Evolutionary conservation across 2,888 invertebrate species (phyloP), one percentile per base, ranked within the genome.

Genomic region (Pyrrhia umbra): DNA sequence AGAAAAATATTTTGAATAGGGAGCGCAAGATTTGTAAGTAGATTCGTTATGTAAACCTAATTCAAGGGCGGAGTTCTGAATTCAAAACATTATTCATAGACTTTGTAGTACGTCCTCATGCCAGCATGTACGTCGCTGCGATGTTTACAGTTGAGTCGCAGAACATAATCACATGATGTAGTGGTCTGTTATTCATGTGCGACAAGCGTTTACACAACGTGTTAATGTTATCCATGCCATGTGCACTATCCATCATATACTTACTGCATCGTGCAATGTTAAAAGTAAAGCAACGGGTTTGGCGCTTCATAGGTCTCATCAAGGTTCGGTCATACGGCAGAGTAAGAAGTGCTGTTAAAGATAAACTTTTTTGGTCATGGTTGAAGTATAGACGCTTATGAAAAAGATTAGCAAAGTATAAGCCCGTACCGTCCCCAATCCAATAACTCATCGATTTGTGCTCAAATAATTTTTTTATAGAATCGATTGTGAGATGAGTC

Each of bases 161-260:
- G 68, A 68, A 68, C 50, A 62, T 73, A 54, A 73, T 67, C 69
- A 68, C 62, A 68, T 68, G 68, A 58, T 74, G 43, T 75, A 75
- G 42, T 57, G 65, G 47, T 45, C 43, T 57, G 62, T 62, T 71
- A 49, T 66, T 49, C 45, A 39, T 46, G 49, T 10, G 18, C 21
- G 54, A 57, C 64, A 56, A 51, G 23, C 65, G 56, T 71, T 68
- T 73, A 73, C 68, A 62, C 52, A 73, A 57, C 59, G 62, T 68
- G 58, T 67, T 49, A 60, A 78, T 73, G 63, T 71, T 69, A 77
- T 75, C 61, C 58, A 25, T 39, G 21, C 79, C 83, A 83, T 75
- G 70, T 81, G 83, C 64, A 52, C 57, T 47, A 72, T 79, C 30
- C 54, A 70, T 80, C 74, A 66, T n/a, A 39, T 47, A 60, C 50